Conservation (phyloP, 2,797 vertebrate species). For the Harpagifer antarcticus region DNA sequence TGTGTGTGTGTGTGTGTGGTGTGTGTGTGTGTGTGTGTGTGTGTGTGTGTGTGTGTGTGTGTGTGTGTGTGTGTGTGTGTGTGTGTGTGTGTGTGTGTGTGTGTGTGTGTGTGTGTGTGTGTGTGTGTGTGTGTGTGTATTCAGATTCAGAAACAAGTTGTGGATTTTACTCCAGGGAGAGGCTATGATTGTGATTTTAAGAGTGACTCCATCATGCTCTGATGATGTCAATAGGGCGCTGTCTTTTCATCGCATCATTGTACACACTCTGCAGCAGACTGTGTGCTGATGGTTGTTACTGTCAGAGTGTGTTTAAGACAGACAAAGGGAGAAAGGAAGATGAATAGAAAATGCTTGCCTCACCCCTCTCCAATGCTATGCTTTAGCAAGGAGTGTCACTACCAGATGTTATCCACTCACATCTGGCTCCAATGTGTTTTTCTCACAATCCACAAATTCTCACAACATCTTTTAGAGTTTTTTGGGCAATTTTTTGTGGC, state of each 20-base stretch:
- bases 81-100: not conserved
- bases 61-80: slow-evolving; percentile 16
- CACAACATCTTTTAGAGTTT: slow-evolving; percentile 29
- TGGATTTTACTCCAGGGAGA: slow-evolving; percentile 23
- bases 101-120: not conserved
- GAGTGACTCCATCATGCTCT: slow-evolving; percentile 39
- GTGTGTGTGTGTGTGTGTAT: not conserved
- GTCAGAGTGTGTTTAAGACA: not conserved
- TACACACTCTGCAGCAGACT: slow-evolving; percentile 2
- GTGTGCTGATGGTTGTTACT: slow-evolving; percentile 13
- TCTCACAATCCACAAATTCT: slow-evolving; percentile 27
- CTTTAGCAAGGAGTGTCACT: slow-evolving; percentile 2
- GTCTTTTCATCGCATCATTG: slow-evolving; percentile 27
- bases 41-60: no score
- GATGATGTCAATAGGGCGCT: slow-evolving; percentile 13
- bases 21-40: no score
- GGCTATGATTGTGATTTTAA: slow-evolving; percentile 30
- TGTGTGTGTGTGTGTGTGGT: no score
- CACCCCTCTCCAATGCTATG: not conserved
- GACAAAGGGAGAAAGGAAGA: not conserved
- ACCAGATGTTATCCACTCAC: slow-evolving; percentile 53
- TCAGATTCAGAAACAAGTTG: slow-evolving; percentile 19
- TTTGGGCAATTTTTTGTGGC: not conserved
- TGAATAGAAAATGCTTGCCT: slow-evolving; percentile 20
- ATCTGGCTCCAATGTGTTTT: slow-evolving; percentile 39